A percentile compares a stretch with the other conserved stretches of the same genome.
Evolutionary conservation across 2,797 vertebrate species (phyloP).

Genomic region (Morus bassanus): DNA sequence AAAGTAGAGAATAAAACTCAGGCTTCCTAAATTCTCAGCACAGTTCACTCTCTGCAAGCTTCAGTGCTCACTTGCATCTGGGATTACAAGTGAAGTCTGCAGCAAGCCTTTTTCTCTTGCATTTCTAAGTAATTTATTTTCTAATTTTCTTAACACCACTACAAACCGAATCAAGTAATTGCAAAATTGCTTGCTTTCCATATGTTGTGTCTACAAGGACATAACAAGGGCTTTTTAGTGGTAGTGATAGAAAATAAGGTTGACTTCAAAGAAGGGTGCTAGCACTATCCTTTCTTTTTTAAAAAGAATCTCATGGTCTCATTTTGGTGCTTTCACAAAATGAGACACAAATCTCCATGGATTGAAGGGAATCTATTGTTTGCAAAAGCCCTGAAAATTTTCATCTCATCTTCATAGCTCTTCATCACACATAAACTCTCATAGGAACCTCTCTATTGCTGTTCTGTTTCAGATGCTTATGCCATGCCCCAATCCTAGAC

Average conservation of each 20-base stretch:
- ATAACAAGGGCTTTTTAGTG: background rate
- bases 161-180: background rate
- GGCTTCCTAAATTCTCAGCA: slow-evolving; percentile 13
- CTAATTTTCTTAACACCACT: slow-evolving; percentile 40
- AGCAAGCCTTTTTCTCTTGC: background rate
- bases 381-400: background rate
- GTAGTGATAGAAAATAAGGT: background rate
- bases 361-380: background rate
- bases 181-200: background rate
- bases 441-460: background rate
- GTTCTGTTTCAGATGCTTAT: background rate
- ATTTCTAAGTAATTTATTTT: slow-evolving; percentile 48
- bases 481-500: background rate
- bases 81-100: background rate
- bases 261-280: background rate
- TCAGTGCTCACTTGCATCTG: slow-evolving; percentile 2
- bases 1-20: slow-evolving; percentile 26
- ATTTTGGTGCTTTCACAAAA: background rate
- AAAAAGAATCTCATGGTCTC: background rate
- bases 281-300: background rate
- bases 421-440: background rate
- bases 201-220: background rate
- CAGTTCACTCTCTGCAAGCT: background rate
- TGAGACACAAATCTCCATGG: background rate
- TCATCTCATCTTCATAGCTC: background rate